Conservation (phyloP, 2,113 vertebrate species). For the Salvelinus sp. region DNA sequence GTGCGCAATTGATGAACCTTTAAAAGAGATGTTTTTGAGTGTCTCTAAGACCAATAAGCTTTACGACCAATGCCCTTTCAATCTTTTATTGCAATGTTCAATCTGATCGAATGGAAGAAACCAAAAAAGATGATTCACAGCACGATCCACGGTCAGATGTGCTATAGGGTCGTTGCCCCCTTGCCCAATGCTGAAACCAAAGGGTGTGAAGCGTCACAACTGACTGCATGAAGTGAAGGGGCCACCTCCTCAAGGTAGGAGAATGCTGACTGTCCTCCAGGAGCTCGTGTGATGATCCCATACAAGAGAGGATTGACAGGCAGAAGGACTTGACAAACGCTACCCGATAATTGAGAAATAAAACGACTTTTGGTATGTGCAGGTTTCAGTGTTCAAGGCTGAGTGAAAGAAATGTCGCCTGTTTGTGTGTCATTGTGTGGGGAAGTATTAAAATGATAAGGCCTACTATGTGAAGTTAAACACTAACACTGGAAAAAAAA, state of each 20-base stretch:
- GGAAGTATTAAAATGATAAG: slow-evolving; percentile 42
- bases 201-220: slow-evolving; percentile 36
- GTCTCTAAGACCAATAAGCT: slow-evolving; percentile 75
- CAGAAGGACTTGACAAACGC: neutral
- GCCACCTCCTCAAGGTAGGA: neutral
- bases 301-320: neutral
- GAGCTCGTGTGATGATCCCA: neutral
- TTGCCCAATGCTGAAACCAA: slow-evolving; percentile 74
- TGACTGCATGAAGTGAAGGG: neutral
- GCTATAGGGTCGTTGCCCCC: slow-evolving; percentile 41
- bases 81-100: slow-evolving; percentile 60
- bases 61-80: slow-evolving; percentile 64
- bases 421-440: slow-evolving; percentile 49
- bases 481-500: slow-evolving; percentile 73
- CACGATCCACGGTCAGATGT: neutral
- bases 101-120: slow-evolving; percentile 63
- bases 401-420: slow-evolving; percentile 28
- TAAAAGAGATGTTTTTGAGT: slow-evolving; percentile 48
- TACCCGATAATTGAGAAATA: neutral
- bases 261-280: neutral
- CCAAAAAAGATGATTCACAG: slow-evolving; percentile 56
- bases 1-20: slow-evolving; percentile 47
- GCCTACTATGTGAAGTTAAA: slow-evolving; percentile 46
- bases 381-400: slow-evolving; percentile 49
- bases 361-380: slow-evolving; percentile 16